Percentiles rank a stretch among this genome's conserved stretches.
phyloP scores from a whole-genome alignment of 2,113 vertebrate genomes.

The Cebidichthys violaceus region DNA sequence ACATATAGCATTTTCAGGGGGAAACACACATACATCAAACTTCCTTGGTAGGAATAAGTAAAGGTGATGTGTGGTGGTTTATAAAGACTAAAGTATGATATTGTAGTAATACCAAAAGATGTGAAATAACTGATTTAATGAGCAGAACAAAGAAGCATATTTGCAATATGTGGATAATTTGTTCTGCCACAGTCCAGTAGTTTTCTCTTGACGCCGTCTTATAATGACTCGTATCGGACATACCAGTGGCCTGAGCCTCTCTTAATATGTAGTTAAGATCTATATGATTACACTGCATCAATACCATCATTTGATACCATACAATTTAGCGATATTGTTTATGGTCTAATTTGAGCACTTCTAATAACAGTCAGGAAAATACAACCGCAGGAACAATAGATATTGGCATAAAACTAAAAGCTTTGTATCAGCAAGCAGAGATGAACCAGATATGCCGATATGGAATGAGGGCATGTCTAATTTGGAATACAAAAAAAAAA shows the following conservation, averaged over 20 bases:
- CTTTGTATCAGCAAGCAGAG: slow-evolving; percentile 7
- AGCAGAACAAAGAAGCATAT: background rate
- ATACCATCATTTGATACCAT: slow-evolving; percentile 12
- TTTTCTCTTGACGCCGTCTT: background rate
- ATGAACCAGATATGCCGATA: background rate
- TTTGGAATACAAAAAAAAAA: slow-evolving; percentile 19
- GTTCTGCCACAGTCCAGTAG: background rate
- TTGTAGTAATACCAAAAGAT: background rate
- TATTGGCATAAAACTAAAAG: slow-evolving; percentile 19
- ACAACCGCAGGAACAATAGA: background rate
- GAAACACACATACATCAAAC: background rate
- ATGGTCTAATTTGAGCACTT: slow-evolving; percentile 16
- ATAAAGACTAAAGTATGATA: background rate
- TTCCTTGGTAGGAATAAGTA: background rate
- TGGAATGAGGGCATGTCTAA: slow-evolving; percentile 12
- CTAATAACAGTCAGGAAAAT: slow-evolving; percentile 2
- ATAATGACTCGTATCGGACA: background rate
- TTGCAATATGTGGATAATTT: background rate
- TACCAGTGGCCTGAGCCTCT: background rate
- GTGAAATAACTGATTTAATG: slow-evolving; percentile 9
- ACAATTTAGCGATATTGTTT: slow-evolving; percentile 15
- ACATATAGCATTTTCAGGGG: background rate
- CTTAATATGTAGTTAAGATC: background rate
- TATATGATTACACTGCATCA: background rate
- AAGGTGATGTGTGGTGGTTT: slow-evolving; percentile 3